Base-by-base conservation (phyloP, 2,888 invertebrate species). In the Anorthoa munda region DNA sequence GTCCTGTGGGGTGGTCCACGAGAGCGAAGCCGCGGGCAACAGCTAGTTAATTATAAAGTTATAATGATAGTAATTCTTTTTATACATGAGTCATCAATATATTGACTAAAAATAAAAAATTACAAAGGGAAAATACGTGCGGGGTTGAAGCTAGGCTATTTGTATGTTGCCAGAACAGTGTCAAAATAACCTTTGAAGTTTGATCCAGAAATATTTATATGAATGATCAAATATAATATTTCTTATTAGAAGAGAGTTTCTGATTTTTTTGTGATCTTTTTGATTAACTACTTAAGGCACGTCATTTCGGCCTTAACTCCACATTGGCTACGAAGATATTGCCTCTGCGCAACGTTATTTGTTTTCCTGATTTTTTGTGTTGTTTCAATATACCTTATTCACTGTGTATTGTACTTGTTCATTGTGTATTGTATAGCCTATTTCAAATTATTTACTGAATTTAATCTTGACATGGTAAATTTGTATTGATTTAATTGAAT, bases 181-280 rank as follows among this genome's bases (percentile, higher is more conserved):
- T 66, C 55, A 72, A 72, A 78, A 18, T 23, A 65, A 26, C 31
- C 59, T 77, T 72, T 77, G 78, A 76, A 53, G 76, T 53, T 77
- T 26, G 21, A 46, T 51, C n/a, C 15, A 13, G 64, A 55, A 60
- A 55, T 23, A 59, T 76, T 7, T 7, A 9, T 26, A 13, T 48
- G 45, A 60, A 50, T 60, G 48, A 78, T 72, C 21, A 63, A 64
- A 55, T 70, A 48, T 53, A 31, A 58, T 64, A 50, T 71, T 71
- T 39, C 4, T 17, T n/a, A 13, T 12, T 7, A n/a, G 51, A 23
- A 12, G 12, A 5, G 3, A 13, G 17, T 26, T 51, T 15, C 12
- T 26, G 4, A 48, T 31, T 12, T 53, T 21, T 68, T 21, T 78
- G 21, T 77, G 78, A 78, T 78, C 50, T 77, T 56, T 66, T 72